Evolutionary conservation across 2,113 vertebrate genomes (phyloP).

Genomic region (Meleagris gallopavo): DNA sequence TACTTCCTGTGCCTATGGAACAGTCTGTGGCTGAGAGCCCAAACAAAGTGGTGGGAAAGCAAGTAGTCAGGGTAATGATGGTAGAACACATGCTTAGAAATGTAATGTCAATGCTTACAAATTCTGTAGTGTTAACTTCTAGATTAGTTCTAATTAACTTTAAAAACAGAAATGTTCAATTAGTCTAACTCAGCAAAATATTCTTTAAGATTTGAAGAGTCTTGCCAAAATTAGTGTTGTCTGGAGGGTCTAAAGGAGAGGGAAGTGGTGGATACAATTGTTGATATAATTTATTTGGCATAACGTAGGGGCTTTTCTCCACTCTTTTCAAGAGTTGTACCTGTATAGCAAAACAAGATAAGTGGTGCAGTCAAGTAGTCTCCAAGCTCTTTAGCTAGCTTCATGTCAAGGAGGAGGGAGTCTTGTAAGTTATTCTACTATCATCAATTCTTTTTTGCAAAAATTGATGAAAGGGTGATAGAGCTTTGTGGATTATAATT

Average conservation of each 20-base stretch:
- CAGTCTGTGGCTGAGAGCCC: constrained; percentile 42
- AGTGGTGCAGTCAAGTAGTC: fast-evolving
- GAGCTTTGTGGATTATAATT: neutral
- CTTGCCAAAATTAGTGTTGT: neutral
- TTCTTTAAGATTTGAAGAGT: neutral
- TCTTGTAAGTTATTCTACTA: neutral
- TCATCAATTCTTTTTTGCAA: neutral
- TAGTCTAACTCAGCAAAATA: neutral
- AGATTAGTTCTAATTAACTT: neutral
- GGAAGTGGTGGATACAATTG: neutral
- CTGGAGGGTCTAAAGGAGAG: neutral
- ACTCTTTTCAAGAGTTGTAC: neutral
- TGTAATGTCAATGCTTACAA: neutral
- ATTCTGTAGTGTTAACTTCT: neutral
- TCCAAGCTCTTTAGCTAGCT: neutral
- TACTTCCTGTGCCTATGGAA: neutral
- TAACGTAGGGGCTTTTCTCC: neutral
- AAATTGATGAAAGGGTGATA: neutral
- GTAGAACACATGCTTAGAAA: neutral
- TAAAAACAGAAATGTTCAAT: neutral
- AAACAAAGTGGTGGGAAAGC: constrained; percentile 36
- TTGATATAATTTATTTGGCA: neutral
- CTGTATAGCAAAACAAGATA: neutral
- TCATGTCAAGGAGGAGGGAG: neutral
- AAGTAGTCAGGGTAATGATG: neutral